Conservation (phyloP, 1,140 invertebrate species). For the Drosophila nannoptera region DNA sequence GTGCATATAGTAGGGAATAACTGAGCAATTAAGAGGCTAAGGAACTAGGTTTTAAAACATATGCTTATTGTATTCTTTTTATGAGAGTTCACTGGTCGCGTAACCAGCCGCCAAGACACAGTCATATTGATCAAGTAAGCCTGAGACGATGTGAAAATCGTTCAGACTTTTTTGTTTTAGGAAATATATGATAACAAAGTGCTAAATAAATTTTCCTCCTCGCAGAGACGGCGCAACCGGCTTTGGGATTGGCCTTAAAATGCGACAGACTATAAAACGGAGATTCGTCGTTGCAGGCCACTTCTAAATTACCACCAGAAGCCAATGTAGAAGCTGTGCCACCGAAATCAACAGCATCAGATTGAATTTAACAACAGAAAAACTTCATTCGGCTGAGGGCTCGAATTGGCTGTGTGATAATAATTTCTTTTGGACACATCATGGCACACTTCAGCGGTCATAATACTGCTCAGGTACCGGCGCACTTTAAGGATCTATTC, state of each 20-base stretch:
- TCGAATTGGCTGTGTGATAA: conserved; percentile 12
- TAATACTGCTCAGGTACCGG: conserved; percentile 49
- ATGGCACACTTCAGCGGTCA: conserved; percentile 69
- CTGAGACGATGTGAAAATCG: not conserved
- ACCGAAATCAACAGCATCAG: conserved; percentile 4
- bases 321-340: conserved; percentile 35
- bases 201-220: conserved; percentile 3
- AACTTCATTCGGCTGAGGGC: not conserved
- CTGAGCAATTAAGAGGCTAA: not conserved
- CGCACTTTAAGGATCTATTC: conserved; percentile 72
- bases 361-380: not conserved
- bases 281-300: conserved; percentile 30
- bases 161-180: conserved; percentile 27
- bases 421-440: conserved; percentile 17
- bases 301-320: no score
- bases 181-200: conserved; percentile 18
- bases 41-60: conserved; percentile 1
- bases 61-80: not conserved
- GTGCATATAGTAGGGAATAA: not conserved
- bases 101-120: not conserved
- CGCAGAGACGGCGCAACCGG: conserved; percentile 2
- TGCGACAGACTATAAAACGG: conserved; percentile 10
- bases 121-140: conserved; percentile 55
- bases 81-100: conserved; percentile 1
- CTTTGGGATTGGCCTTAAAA: conserved; percentile 32